Base-by-base conservation (phyloP, 1,140 invertebrate species). In the Meloidogyne exigua region DNA sequence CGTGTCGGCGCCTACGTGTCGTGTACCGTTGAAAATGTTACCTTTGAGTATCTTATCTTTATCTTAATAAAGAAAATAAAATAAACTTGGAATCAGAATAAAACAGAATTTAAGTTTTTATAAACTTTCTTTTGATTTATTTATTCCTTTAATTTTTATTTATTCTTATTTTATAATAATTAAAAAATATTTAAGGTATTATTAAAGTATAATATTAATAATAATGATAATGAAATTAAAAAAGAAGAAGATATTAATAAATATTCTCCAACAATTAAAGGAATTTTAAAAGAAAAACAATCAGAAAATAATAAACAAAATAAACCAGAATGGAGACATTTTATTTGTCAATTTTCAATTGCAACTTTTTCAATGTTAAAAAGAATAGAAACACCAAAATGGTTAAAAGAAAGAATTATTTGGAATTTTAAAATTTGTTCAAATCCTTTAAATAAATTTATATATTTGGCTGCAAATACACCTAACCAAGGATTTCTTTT, bases 381-480 rank as follows among this genome's bases (percentile, higher is more conserved):
- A n/a, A 79, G 65, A 12, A 79, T 78, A 49, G 78, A 79, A 68
- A 57, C 78, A n/a, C 78, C 78, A 21, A 79, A 81, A 78, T 76
- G 49, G 44, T 42, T 79, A 26, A 44, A 39, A 2, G 78, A 79
- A 21, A 79, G 63, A 36, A 73, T 80, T n/a, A 82, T 81, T 23
- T 68, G 26, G 13, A 68, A 32, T 36, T 81, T 82, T 69, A 80
- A 70, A 13, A 42, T 81, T 23, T 81, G 80, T 68, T 81, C 63
- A 44, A 77, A 77, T 28, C 26, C 68, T 13, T 36, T 68, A n/a
- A 81, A 80, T 23, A 62, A 83, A 23, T 80, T 83, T 63, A 73
- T 81, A 26, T 81, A 84, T 67, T 65, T 81, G 69, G 82, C 82
- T 21, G 80, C 82, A 42, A 81, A 83, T 67, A 83, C 80, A 39